Evolutionary conservation across 2,888 invertebrate genomes (phyloP), one percentile per base, ranked within the genome.

Genomic region (Sympetrum striolatum): DNA sequence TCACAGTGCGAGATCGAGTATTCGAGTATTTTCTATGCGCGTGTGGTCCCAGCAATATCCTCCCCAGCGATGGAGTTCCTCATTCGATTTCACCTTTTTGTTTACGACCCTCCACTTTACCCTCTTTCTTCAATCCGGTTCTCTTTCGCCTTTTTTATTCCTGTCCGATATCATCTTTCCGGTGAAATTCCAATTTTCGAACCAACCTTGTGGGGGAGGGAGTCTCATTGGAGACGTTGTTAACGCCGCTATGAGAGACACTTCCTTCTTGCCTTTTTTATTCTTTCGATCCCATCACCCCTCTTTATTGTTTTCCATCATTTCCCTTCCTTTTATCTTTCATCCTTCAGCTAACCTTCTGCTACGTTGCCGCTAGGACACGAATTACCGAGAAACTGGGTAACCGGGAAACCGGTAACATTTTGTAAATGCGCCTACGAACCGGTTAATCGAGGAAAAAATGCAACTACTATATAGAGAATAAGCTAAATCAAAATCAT

Each of bases 121-220:
- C n/a, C 53, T 60, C 86, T 86, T 86, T 60, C 86, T 86, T 37
- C 37, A 37, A 60, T 60, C 60, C 60, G 35, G 35, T 58, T 58
- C 22, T 25, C 60, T 35, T 60, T 60, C 48, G 12, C 48, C 18
- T 86, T 60, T 86, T 86, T 86, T 86, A 86, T 86, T 60, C 86
- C 86, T 37, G 39, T 35, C 60, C 86, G 86, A 86, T 86, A 86
- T 64, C 86, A 86, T 86, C 86, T 60, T 86, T 64, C 60, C 60
- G 60, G 60, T 86, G 86, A 86, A 86, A 86, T 86, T 86, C 86
- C 86, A 86, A 86, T 86, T 86, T 86, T 86, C 86, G 64, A 86
- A 60, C 60, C 86, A 12, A 37, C 86, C 60, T 35, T 31, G 18
- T 12, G 81, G 81, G 53, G 18, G 25, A 4, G 53, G 48, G 31